Evolutionary conservation across 35 echinoderm and acorn worm species (phyloP).

Genomic region (Hemicentrotus pulcherrimus): DNA sequence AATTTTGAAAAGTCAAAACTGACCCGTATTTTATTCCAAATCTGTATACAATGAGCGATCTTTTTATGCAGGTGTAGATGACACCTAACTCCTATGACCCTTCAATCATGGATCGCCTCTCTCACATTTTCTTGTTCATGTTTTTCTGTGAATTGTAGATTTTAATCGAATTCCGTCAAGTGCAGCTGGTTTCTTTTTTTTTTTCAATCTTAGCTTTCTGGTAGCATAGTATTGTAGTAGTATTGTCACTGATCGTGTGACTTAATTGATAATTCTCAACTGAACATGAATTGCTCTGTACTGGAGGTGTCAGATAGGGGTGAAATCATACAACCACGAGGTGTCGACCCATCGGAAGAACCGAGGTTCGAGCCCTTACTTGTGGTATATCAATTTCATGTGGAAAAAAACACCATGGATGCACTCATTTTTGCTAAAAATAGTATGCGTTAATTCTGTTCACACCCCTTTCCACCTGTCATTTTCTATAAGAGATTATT

Average conservation of each 20-base stretch:
- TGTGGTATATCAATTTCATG: neutral
- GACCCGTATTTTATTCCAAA: neutral
- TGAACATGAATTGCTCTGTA: neutral
- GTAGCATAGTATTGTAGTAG: too few relatives aligned
- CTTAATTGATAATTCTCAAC: neutral
- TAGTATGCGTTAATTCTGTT: too few relatives aligned
- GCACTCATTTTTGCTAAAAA: neutral
- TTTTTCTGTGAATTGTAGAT: neutral
- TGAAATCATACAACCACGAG: neutral
- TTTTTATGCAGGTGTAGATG: neutral
- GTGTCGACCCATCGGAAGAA: neutral
- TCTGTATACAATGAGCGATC: neutral
- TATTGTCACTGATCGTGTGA: too few relatives aligned
- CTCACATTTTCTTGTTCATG: neutral
- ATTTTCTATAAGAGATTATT: too few relatives aligned
- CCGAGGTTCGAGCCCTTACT: neutral
- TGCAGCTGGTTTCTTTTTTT: neutral
- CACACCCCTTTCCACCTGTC: too few relatives aligned
- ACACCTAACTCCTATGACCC: neutral
- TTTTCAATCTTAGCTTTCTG: neutral
- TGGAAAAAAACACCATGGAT: neutral
- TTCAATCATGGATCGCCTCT: neutral
- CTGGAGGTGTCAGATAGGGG: neutral
- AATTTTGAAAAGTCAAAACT: too few relatives aligned
- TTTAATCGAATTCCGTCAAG: neutral